These are phyloP conservation scores for Erethizon dorsatum DNA, from an alignment of 2,797 vertebrate species.

Conservation along the genomic window DNA sequence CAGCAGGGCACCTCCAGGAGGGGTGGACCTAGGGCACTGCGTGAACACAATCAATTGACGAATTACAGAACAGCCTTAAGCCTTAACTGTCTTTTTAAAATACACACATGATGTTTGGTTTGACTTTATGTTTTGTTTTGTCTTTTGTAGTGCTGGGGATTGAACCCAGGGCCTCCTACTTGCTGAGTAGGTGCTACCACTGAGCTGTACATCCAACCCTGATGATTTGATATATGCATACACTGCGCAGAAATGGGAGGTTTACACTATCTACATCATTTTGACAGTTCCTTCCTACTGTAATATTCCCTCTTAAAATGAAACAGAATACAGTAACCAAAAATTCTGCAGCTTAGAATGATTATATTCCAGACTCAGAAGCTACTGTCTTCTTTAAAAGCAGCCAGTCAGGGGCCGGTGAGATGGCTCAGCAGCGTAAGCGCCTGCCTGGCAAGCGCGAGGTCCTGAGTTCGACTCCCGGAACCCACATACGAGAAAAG, in stretches of 20 bases:
- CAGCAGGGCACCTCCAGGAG: neutral
- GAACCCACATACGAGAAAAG: no score
- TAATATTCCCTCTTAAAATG: neutral
- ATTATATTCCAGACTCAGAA: neutral
- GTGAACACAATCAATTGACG: neutral
- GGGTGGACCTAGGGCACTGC: neutral
- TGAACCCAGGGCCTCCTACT: neutral
- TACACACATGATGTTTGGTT: neutral
- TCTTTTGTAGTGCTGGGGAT: neutral
- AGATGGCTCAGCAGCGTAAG: no score
- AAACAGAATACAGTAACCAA: slow-evolving; percentile 7
- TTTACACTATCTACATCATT: neutral
- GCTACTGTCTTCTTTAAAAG: neutral
- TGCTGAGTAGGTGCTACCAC: neutral
- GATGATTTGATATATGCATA: neutral
- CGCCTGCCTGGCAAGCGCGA: no score
- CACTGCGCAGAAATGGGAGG: neutral
- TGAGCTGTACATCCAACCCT: neutral
- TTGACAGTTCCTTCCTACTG: neutral
- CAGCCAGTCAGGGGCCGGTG: neutral
- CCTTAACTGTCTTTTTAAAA: neutral
- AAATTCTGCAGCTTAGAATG: neutral
- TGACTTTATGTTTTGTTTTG: neutral
- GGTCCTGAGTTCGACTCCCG: no score
- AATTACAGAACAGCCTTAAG: neutral